Conservation (phyloP, 2,888 invertebrate genomes). For the Dryadula phaetusa region DNA sequence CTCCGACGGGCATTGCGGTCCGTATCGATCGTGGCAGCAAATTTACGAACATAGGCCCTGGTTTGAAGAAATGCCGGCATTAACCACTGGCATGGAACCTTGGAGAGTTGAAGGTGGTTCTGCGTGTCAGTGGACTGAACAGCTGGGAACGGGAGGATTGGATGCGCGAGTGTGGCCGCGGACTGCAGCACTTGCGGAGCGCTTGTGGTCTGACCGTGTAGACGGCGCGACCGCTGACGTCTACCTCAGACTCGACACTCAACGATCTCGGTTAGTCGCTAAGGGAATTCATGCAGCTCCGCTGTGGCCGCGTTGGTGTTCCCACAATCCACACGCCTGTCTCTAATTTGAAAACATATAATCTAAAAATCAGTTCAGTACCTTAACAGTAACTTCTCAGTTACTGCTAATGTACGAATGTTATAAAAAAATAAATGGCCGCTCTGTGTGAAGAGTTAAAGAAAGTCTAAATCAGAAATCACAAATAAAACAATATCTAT, state of each 20-base stretch:
- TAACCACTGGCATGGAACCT: constrained; percentile 66
- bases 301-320: constrained; percentile 91
- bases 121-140: constrained; percentile 94
- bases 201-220: constrained; percentile 88
- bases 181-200: constrained; percentile 91
- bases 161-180: constrained; percentile 94
- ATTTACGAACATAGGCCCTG: constrained; percentile 93
- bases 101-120: constrained; percentile 88
- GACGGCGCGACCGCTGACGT: constrained; percentile 84
- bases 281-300: constrained; percentile 88
- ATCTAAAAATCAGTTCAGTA: too few relatives aligned
- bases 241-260: constrained; percentile 87
- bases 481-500: neutral
- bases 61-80: constrained; percentile 78
- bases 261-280: constrained; percentile 85
- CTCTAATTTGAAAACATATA: constrained; percentile 65
- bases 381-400: neutral
- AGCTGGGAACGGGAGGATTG: constrained; percentile 88
- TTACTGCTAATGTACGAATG: neutral
- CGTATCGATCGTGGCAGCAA: constrained; percentile 94
- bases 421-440: neutral
- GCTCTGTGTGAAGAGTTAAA: neutral
- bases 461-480: neutral
- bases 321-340: constrained; percentile 90
- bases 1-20: constrained; percentile 93